A percentile compares a stretch with the other conserved stretches of the same genome.
Evolutionary conservation across 1,140 invertebrate species (phyloP).

Genomic region (Lasioglossum albipes): DNA sequence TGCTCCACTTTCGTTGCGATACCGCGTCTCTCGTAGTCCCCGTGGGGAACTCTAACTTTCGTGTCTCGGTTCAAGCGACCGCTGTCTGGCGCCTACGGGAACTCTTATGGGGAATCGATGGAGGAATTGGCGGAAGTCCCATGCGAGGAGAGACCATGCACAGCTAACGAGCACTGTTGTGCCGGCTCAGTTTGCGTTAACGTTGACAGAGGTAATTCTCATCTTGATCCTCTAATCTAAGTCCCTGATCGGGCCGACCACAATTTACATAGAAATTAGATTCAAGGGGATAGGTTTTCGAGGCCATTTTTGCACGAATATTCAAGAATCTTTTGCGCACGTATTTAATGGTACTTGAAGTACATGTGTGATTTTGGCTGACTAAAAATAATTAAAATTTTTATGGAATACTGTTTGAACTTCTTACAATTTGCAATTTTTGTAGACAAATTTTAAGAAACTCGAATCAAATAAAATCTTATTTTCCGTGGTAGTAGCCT

Average conservation of each 20-base stretch:
- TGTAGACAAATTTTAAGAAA: too few relatives aligned
- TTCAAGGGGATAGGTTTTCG: too few relatives aligned
- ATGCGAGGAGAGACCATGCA: slow-evolving; percentile 85
- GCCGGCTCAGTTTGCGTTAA: slow-evolving; percentile 87
- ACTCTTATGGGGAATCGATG: slow-evolving; percentile 68
- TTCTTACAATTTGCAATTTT: too few relatives aligned
- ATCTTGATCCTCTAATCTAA: not conserved
- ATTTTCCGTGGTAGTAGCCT: too few relatives aligned
- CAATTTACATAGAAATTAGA: too few relatives aligned
- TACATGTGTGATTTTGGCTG: too few relatives aligned
- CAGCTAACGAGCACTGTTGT: slow-evolving; percentile 88
- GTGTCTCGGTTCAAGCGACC: slow-evolving; percentile 63
- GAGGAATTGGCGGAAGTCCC: slow-evolving; percentile 81
- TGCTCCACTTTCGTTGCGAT: not conserved
- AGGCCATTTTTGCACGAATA: not conserved
- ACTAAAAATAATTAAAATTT: too few relatives aligned
- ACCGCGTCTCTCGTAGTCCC: not conserved
- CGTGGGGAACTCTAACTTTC: slow-evolving; percentile 6
- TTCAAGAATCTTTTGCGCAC: too few relatives aligned
- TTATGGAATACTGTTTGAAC: too few relatives aligned
- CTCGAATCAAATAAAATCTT: too few relatives aligned
- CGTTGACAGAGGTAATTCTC: slow-evolving; percentile 84
- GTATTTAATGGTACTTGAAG: too few relatives aligned
- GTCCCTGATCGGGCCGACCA: too few relatives aligned
- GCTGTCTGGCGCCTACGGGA: slow-evolving; percentile 69